phyloP scores from a whole-genome alignment of 1,140 invertebrate genomes.

The Eciton burchellii region DNA sequence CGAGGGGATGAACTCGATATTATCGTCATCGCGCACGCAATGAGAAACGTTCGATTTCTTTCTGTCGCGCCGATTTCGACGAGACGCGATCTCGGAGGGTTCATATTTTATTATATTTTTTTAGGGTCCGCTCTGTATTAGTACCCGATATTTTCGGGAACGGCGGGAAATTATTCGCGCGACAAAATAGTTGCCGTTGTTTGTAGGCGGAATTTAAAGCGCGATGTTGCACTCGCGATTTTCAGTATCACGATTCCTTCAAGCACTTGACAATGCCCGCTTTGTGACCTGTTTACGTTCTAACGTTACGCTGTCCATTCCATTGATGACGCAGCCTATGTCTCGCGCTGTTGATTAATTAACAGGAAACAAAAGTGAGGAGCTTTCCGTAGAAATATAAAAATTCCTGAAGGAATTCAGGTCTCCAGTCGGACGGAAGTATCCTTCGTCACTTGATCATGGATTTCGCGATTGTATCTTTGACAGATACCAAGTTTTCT shows the following conservation, averaged over 20 bases:
- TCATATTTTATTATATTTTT: slow-evolving; percentile 28
- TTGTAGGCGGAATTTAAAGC: slow-evolving; percentile 8
- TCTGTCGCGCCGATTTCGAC: slow-evolving; percentile 34
- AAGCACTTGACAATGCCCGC: neutral
- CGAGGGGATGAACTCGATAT: slow-evolving; percentile 24
- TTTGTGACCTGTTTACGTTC: slow-evolving; percentile 8
- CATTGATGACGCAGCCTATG: neutral
- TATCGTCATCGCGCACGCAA: slow-evolving; percentile 38
- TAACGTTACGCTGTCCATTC: neutral
- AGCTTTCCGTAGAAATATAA: neutral
- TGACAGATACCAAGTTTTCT: neutral
- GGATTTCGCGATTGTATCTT: neutral
- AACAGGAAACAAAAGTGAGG: neutral
- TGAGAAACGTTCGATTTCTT: slow-evolving; percentile 51
- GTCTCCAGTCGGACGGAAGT: neutral
- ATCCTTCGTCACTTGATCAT: neutral
- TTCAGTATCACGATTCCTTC: neutral
- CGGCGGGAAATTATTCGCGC: slow-evolving; percentile 35
- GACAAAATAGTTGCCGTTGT: slow-evolving; percentile 1
- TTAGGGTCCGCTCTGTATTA: neutral
- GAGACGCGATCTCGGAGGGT: neutral
- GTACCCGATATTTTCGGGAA: slow-evolving; percentile 34
- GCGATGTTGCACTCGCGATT: neutral
- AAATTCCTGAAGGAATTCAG: neutral
- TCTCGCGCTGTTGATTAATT: neutral